These are phyloP conservation scores for Hymenochirus boettgeri DNA, from an alignment of 2,113 vertebrate species.

Conservation along the genomic window DNA sequence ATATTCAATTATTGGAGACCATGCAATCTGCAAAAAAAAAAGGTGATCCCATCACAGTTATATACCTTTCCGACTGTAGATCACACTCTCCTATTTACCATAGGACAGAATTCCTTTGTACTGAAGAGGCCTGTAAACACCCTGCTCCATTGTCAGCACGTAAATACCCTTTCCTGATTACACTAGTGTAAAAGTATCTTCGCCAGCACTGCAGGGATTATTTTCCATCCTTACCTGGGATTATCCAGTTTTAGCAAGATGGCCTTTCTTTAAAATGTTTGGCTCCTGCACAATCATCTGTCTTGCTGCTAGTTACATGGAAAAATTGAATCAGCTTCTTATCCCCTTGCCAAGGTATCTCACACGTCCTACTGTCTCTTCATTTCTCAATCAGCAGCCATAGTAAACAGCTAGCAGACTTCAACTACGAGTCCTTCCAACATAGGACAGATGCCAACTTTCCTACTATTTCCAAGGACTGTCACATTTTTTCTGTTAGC, in stretches of 20 bases:
- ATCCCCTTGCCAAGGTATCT: conserved; percentile 5
- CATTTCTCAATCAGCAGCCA: neutral
- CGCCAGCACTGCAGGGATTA: conserved; percentile 6
- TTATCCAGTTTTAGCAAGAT: conserved; percentile 17
- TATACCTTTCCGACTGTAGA: no score
- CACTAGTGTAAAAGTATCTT: neutral
- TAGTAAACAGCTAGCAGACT: neutral
- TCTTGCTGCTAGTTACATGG: conserved; percentile 9
- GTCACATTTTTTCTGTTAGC: no score
- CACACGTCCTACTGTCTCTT: neutral
- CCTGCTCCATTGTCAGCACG: neutral
- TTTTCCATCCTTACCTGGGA: conserved; percentile 20
- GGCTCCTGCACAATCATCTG: conserved; percentile 12
- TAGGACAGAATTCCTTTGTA: no score
- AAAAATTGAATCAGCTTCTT: conserved; percentile 7
- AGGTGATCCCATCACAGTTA: no score
- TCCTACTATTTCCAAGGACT: no score
- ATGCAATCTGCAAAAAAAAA: no score
- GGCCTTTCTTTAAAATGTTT: conserved; percentile 26
- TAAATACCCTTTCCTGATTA: neutral
- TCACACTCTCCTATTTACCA: no score
- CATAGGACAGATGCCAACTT: no score
- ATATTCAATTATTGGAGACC: no score
- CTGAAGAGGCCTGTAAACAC: no score
- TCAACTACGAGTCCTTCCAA: neutral